phyloP scores from a whole-genome alignment of 1,140 invertebrate species.

The Lamellibrachia luymesi region DNA sequence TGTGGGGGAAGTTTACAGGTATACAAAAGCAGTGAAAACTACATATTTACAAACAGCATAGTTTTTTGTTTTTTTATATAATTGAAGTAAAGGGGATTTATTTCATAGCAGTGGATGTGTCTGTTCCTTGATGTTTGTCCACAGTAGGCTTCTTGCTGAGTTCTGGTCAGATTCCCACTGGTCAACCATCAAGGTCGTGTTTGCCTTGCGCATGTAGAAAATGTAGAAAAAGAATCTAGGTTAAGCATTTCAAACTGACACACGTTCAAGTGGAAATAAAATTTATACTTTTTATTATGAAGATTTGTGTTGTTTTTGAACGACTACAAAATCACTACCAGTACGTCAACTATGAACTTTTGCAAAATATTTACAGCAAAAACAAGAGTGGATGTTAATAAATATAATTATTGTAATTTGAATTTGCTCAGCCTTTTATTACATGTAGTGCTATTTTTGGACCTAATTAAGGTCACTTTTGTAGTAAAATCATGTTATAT shows the following conservation, averaged over 20 bases:
- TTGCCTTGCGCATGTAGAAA: slow-evolving; percentile 1
- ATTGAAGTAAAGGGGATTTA: neutral
- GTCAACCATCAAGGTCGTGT: neutral
- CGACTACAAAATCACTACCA: neutral
- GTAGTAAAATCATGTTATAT: no score
- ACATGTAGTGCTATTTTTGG: no score
- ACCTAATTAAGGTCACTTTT: no score
- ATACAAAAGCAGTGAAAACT: neutral
- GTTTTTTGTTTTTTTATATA: neutral
- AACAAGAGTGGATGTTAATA: no score
- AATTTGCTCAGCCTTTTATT: no score
- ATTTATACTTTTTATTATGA: slow-evolving; percentile 1
- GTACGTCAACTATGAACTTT: no score
- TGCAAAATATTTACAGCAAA: no score
- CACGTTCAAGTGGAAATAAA: neutral
- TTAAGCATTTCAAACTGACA: neutral
- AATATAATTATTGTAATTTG: no score
- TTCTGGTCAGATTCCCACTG: neutral
- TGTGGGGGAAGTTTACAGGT: neutral
- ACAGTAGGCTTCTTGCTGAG: neutral
- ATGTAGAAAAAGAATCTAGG: neutral
- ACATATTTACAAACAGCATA: neutral
- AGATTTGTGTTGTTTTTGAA: neutral
- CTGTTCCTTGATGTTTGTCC: neutral
- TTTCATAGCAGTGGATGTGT: neutral